Evolutionary conservation across 2,888 invertebrate species (phyloP).

Genomic region (Nephrotoma guestfalica): DNA sequence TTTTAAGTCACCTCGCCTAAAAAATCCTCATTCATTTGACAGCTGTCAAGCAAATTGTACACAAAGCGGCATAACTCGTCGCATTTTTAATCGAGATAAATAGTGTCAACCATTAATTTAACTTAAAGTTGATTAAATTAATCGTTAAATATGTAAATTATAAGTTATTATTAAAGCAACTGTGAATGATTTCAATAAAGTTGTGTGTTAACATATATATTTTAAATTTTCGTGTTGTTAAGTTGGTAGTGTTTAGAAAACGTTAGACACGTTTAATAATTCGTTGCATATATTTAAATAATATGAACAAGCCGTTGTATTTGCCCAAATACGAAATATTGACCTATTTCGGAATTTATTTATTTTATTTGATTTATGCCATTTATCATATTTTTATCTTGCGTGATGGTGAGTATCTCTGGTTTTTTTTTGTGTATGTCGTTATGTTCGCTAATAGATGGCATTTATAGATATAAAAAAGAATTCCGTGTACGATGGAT

Average conservation of each 20-base stretch:
- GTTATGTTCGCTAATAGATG: background rate
- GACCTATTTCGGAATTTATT: conserved; percentile 24
- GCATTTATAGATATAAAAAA: background rate
- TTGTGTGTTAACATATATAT: background rate
- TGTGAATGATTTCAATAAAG: background rate
- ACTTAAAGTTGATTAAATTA: background rate
- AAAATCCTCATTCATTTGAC: background rate
- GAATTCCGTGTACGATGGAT: background rate
- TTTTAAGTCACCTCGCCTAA: background rate
- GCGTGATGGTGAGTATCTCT: conserved; percentile 8
- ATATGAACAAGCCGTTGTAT: background rate
- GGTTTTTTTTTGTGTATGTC: background rate
- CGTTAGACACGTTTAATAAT: background rate
- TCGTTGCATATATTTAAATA: background rate
- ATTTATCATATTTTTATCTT: conserved; percentile 10
- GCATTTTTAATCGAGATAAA: background rate
- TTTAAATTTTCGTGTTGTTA: background rate
- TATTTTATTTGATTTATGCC: conserved; percentile 24
- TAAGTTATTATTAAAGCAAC: background rate
- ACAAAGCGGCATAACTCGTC: background rate
- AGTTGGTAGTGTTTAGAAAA: background rate
- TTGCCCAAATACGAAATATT: conserved; percentile 19
- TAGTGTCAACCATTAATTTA: background rate
- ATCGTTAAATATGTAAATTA: background rate
- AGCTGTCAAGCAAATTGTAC: background rate